Base-by-base conservation (phyloP, 2,888 invertebrate genomes). In the Mythimna impura region DNA sequence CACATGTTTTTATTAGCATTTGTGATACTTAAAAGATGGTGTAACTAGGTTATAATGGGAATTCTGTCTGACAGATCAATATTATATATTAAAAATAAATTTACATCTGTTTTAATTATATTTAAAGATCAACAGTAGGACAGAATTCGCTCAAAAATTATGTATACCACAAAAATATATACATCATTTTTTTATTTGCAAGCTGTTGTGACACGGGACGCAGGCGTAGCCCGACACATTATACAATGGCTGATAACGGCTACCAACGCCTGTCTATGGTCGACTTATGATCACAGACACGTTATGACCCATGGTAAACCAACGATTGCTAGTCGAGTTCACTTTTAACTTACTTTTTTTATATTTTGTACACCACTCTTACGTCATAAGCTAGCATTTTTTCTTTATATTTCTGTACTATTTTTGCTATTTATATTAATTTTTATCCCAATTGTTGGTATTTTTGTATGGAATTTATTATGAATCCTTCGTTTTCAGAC, bases 131-230 rank as follows among this genome's bases (percentile, higher is more conserved):
- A n/a, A 22, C 64, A 68, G 5, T 68, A 57, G 9, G 86, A 87
- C 86, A 87, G 86, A 86, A 86, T 87, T 87, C 76, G 64, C 60
- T n/a, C 22, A 40, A 34, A 30, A 34, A 61, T 12, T 43, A 50
- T 78, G 63, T 76, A 63, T 69, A 79, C 25, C 34, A 66, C 52
- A 65, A 80, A 52, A 63, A 85, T 78, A 82, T 86, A 86, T 82
- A 75, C 80, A 75, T 85, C 86, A 62, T 87, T 88, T 89, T 92
- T 92, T 93, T 91, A 90, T 93, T 95, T 94, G 93, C 94, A 94
- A 95, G 94, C 93, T 94, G 94, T 94, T 94, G 89, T 94, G 90
- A 89, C 89, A 90, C 86, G 92, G 92, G 91, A 79, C 89, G 90
- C 85, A 89, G 92, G 88, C 91, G 90, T 92, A 92, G 88, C 89